Base-by-base conservation (phyloP, 2,888 invertebrate genomes). In the Hyalella azteca region DNA sequence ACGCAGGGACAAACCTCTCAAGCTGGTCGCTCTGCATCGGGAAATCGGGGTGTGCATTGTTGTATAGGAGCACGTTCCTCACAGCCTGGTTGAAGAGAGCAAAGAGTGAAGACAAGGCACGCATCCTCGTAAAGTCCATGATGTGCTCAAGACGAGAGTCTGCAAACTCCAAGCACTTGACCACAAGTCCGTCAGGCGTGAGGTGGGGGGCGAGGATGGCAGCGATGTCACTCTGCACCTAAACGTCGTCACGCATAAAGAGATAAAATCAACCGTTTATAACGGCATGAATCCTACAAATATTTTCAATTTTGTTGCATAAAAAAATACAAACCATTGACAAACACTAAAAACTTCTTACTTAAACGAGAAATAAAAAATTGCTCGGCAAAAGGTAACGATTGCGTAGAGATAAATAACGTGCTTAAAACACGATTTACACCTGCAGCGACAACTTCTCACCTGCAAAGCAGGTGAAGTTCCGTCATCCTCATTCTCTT, bases 121-220 rank as follows among this genome's bases (percentile, higher is more conserved):
- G 90, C 85, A 98, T 91, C n/a, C 97, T 91, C 0, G 98, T 99
- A 88, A 98, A 98, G 90, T 98, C 98, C 99, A 99, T 99, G 76
- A 99, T 95, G 87, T 99, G 99, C 87, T 99, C 98, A 49, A 90
- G 86, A 88, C 80, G 80, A 40, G 92, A 92, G 88, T 93, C 93
- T 0, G 97, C 95, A 87, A 94, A 96, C 87, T 98, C 97, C 84
- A 98, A 89, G 86, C 96, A 95, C 85, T 94, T 93, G 54, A 95
- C 94, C 4, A 99, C 96, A 60, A 99, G 90, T 32, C 98, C 98
- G 88, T 97, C 97, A 1, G 95, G 93, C 22, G 93, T 92, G 88
- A 99, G 95, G 88, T 93, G 93, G 0, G 95, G 93, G 86, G 94
- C 93, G 77, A 98, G 89, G 82, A 96, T 92, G 84, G 92, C 90